A percentile compares a stretch with the other conserved stretches of the same genome.
Evolutionary conservation across 1,140 invertebrate species (phyloP).

Genomic region (Paracyclopina nana): DNA sequence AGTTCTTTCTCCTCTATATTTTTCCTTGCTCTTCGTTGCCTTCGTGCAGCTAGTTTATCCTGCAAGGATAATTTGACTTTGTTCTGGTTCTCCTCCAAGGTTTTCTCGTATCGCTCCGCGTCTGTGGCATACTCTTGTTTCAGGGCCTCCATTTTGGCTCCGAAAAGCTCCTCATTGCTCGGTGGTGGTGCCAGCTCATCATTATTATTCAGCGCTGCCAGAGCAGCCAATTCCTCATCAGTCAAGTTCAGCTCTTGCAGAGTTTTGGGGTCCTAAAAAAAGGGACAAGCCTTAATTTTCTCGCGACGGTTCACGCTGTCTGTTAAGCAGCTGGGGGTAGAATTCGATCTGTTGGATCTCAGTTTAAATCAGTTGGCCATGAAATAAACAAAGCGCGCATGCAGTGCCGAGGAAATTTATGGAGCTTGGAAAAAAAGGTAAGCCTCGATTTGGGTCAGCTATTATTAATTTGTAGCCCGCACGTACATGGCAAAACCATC

Average conservation of each 20-base stretch:
- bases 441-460: no score
- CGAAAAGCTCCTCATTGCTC: background rate
- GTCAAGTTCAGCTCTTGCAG: conserved; percentile 2
- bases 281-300: background rate
- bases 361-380: background rate
- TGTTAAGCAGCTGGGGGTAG: background rate
- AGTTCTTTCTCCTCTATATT: conserved; percentile 9
- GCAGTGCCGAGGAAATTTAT: background rate
- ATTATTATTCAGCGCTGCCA: background rate
- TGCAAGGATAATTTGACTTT: background rate
- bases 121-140: background rate
- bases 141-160: background rate
- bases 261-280: conserved; percentile 1
- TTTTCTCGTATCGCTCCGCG: background rate
- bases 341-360: background rate
- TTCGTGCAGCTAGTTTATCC: background rate
- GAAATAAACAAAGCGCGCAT: background rate
- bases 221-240: background rate
- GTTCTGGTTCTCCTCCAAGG: background rate
- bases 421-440: no score
- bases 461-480: no score
- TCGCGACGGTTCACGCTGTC: background rate
- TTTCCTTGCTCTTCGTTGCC: background rate
- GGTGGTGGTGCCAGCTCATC: conserved; percentile 10
- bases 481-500: background rate